These are phyloP conservation scores for Cryptocheilus praepositus DNA, from an alignment of 2,888 invertebrate genomes.

Conservation along the genomic window DNA sequence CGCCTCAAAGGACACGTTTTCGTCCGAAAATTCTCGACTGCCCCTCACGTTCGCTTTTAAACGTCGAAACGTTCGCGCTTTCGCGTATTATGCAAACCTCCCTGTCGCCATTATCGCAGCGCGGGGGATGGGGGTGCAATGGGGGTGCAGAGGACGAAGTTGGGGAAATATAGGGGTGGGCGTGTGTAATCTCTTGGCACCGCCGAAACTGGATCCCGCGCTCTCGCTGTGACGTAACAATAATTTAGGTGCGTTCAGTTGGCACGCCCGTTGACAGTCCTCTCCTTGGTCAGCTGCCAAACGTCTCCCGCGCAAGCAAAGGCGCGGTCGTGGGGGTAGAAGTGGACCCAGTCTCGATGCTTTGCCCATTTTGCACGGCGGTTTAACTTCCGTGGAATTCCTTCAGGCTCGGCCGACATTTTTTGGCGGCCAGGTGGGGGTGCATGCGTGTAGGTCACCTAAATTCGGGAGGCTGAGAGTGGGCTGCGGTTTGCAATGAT, in stretches of 20 bases:
- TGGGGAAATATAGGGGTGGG: neutral
- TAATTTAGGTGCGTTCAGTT: slow-evolving; percentile 66
- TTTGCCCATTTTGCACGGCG: slow-evolving; percentile 35
- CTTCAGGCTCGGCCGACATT: neutral
- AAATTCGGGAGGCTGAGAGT: no score
- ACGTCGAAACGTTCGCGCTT: neutral
- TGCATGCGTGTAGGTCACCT: no score
- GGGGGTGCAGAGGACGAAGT: no score
- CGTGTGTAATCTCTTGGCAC: slow-evolving; percentile 56
- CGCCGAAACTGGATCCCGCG: slow-evolving; percentile 39
- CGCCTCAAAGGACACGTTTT: no score
- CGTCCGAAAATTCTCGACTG: no score
- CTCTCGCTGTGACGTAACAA: slow-evolving; percentile 59
- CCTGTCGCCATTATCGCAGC: slow-evolving; percentile 22
- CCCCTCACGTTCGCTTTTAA: no score
- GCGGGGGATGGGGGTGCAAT: no score
- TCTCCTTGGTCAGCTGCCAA: slow-evolving; percentile 57
- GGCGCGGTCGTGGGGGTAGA: neutral
- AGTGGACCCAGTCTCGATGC: slow-evolving; percentile 14
- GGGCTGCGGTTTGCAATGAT: no score
- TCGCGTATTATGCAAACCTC: slow-evolving; percentile 4
- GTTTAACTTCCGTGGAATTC: slow-evolving; percentile 12
- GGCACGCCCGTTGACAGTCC: slow-evolving; percentile 58
- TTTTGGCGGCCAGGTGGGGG: no score
- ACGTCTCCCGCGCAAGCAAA: slow-evolving; percentile 32